Conservation (phyloP, 2,888 invertebrate genomes). For the Euspilapteryx auroguttella region DNA sequence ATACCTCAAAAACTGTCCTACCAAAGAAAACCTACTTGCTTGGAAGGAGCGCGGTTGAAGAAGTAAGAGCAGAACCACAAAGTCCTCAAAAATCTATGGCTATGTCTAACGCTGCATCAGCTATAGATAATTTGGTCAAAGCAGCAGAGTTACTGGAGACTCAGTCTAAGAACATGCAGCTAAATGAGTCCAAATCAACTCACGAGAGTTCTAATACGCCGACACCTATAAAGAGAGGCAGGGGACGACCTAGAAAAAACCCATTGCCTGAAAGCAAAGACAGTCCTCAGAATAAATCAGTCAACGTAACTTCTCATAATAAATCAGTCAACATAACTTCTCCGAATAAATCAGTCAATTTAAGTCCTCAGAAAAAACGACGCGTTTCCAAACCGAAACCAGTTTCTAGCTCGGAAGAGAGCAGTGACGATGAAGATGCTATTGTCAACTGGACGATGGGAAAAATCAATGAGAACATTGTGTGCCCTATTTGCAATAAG, state of each 20-base stretch:
- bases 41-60: conserved; percentile 19
- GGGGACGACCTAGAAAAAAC: conserved; percentile 48
- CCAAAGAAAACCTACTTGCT: conserved; percentile 46
- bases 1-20: conserved; percentile 22
- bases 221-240: conserved; percentile 39
- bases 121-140: conserved; percentile 47
- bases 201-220: conserved; percentile 12
- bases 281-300: conserved; percentile 19
- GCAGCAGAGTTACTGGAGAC: conserved; percentile 47
- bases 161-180: conserved; percentile 24
- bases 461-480: conserved; percentile 54
- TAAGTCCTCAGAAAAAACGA: conserved; percentile 41
- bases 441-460: conserved; percentile 56
- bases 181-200: conserved; percentile 9
- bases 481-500: conserved; percentile 52
- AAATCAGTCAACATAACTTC: no score
- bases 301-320: no score
- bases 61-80: conserved; percentile 12
- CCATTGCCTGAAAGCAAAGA: conserved; percentile 26
- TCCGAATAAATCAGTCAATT: no score
- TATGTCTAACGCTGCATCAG: conserved; percentile 19
- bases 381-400: conserved; percentile 26
- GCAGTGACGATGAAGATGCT: conserved; percentile 23
- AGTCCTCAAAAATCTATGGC: conserved; percentile 10
- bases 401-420: conserved; percentile 21